Base-by-base conservation (phyloP, 2,888 invertebrate genomes). In the Cantharis rufa region DNA sequence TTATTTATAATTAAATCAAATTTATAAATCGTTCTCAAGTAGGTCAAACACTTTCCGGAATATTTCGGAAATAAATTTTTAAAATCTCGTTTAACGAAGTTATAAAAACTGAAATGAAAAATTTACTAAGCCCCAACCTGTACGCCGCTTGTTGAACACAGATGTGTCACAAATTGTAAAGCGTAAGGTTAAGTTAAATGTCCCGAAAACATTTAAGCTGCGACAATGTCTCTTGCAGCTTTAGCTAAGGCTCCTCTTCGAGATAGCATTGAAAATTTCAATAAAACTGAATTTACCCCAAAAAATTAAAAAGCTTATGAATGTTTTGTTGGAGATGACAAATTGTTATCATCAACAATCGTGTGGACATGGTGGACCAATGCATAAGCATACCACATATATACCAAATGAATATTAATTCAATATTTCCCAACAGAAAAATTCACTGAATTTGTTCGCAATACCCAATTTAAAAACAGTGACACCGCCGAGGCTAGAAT, bases 381-480 rank as follows among this genome's bases (percentile, higher is more conserved):
- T 66, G 64, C 28, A 69, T 27, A 15, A 69, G 15, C 21, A 69
- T 69, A 21, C 70, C 64, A 66, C 64, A 66, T 24, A 66, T 71
- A 81, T 81, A 80, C 81, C 84, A 84, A 86, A 86, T 86, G 85
- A 86, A 86, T 86, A 86, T 86, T 86, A 86, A 86, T 85, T 85
- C 86, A 85, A 86, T 86, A 84, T 84, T 86, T 86, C 86, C 86
- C 86, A 81, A 82, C 84, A 86, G 86, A 85, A 86, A 86, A 86
- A 86, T 86, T 84, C 84, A 82, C 80, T 80, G 81, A 83, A 85
- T 83, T 84, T 83, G 84, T 82, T 81, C 81, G 81, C 84, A 80
- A 83, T 83, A 83, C 83, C 80, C 84, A 81, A 82, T 79, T 81
- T 80, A 81, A 81, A 82, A 81, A 79, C 77, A 72, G 77, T 73